These are phyloP conservation scores for Galeruca laticollis DNA, from an alignment of 2,888 invertebrate genomes.

Conservation along the genomic window DNA sequence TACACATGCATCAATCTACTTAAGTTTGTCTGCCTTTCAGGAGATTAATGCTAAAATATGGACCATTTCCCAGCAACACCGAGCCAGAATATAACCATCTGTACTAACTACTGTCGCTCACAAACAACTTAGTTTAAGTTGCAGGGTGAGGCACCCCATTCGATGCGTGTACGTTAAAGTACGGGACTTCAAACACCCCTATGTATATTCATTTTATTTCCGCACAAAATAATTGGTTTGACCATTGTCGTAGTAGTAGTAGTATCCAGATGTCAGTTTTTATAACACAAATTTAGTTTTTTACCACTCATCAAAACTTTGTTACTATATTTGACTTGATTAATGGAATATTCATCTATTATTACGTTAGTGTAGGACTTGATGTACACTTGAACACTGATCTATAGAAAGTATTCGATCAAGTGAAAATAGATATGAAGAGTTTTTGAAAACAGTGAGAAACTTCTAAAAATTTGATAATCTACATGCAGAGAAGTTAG, in stretches of 20 bases:
- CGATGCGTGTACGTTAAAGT: slow-evolving; percentile 25
- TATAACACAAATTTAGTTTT: neutral
- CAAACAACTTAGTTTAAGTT: slow-evolving; percentile 33
- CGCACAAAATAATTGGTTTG: slow-evolving; percentile 35
- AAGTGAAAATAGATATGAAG: too few species aligned
- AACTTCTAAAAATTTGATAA: too few species aligned
- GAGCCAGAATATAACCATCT: slow-evolving; percentile 53
- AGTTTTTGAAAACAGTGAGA: too few species aligned
- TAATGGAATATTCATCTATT: too few species aligned
- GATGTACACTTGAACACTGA: too few species aligned
- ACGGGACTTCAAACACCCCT: slow-evolving; percentile 31
- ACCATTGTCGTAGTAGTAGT: slow-evolving; percentile 26
- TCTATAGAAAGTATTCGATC: too few species aligned
- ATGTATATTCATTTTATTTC: slow-evolving; percentile 35
- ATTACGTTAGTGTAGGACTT: too few species aligned
- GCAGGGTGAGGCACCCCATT: slow-evolving; percentile 37
- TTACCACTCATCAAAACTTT: too few species aligned
- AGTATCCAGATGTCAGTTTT: neutral
- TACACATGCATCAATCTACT: slow-evolving; percentile 51
- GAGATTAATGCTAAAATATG: slow-evolving; percentile 60
- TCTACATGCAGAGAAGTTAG: too few species aligned
- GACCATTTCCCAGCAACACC: slow-evolving; percentile 57
- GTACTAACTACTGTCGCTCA: slow-evolving; percentile 57
- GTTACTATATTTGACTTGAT: too few species aligned
- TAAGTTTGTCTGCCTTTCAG: slow-evolving; percentile 43